These are phyloP conservation scores for Craniophora ligustri DNA, from an alignment of 2,888 invertebrate genomes.

Conservation along the genomic window DNA sequence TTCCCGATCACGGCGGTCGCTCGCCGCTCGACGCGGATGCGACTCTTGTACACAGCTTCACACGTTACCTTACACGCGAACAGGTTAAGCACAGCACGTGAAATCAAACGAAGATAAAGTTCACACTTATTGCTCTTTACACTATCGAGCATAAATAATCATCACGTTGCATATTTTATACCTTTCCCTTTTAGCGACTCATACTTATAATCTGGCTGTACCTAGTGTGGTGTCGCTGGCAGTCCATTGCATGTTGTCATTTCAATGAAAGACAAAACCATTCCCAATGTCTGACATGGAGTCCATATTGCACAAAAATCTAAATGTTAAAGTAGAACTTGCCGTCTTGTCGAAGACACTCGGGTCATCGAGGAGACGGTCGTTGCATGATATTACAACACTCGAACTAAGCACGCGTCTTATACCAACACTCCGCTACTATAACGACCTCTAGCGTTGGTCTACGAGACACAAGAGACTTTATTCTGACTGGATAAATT, in stretches of 20 bases:
- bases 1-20: slow-evolving; percentile 85
- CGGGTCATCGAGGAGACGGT: slow-evolving; percentile 68
- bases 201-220: slow-evolving; percentile 80
- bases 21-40: slow-evolving; percentile 70
- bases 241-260: slow-evolving; percentile 85
- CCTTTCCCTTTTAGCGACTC: slow-evolving; percentile 87
- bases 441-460: slow-evolving; percentile 23
- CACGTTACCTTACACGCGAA: slow-evolving; percentile 86
- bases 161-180: slow-evolving; percentile 88
- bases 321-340: slow-evolving; percentile 74
- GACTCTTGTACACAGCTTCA: slow-evolving; percentile 82
- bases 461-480: slow-evolving; percentile 23
- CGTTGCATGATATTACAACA: slow-evolving; percentile 81
- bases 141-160: slow-evolving; percentile 81
- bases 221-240: slow-evolving; percentile 78
- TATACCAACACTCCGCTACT: slow-evolving; percentile 58
- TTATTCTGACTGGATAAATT: slow-evolving; percentile 57
- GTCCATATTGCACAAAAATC: slow-evolving; percentile 76
- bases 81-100: slow-evolving; percentile 83
- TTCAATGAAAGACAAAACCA: slow-evolving; percentile 72
- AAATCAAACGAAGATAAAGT: slow-evolving; percentile 65
- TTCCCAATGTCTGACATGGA: slow-evolving; percentile 75
- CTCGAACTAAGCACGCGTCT: slow-evolving; percentile 69
- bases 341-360: slow-evolving; percentile 58
- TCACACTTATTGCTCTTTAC: slow-evolving; percentile 79